Evolutionary conservation across 2,888 invertebrate species (phyloP), one percentile per base, ranked within the genome.

Genomic region (Ditula angustiorana): DNA sequence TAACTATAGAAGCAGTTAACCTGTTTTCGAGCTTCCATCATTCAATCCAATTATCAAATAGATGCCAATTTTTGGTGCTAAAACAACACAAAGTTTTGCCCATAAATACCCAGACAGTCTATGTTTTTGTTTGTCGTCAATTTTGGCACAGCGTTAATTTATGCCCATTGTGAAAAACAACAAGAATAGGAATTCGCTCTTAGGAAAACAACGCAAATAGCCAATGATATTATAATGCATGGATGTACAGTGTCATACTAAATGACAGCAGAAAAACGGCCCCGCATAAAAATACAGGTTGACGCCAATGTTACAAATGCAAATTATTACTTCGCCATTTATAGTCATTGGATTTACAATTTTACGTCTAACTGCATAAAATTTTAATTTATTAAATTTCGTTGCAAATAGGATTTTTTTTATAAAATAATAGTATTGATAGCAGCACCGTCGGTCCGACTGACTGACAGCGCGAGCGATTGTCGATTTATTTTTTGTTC

Each of bases 81-180:
- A 35, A 33, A 35, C 8, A n/a, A 23, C 23, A 53, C n/a, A 4
- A 3, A 23, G 23, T n/a, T 7, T 33, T 35, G 24, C 11, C 26
- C 23, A 33, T 52, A 30, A 16, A 19, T 21, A 58, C 11, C 35
- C 33, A 37, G n/a, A 46, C 24, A 21, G 53, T 61, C 33, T 26
- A 26, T 28, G 53, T 10, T 55, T 46, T 61, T 61, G 44, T 33
- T 46, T 61, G 53, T 53, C 24, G n/a, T n/a, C 33, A n/a, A 33
- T 35, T 35, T 53, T 23, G 21, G 35, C 3, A 13, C n/a, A 21
- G 16, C 21, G 30, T n/a, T 26, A 49, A 26, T 49, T 49, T 49
- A 26, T 26, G 11, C 2, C 49, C 8, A 11, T 23, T 46, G 13
- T 7, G 13, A 10, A n/a, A 49, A 49, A 49, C 13, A 24, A 26